Percentiles rank a stretch among this genome's conserved stretches.
Evolutionary conservation across 2,797 vertebrate species (phyloP).

Genomic region (Erethizon dorsatum): DNA sequence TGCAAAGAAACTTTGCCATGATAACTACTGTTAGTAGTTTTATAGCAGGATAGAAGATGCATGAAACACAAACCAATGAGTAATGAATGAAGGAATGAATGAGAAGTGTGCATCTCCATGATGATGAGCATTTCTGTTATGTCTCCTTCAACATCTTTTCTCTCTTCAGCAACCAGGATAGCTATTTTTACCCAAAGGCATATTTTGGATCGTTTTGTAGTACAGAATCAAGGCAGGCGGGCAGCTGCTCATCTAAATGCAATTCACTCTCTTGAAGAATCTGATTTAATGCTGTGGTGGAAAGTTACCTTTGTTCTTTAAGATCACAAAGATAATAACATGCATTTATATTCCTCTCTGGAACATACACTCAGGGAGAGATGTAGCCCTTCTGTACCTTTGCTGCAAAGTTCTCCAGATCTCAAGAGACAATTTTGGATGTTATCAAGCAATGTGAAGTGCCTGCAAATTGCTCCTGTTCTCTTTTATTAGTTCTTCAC

Average conservation of each 20-base stretch:
- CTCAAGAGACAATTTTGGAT: background rate
- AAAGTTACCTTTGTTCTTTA: constrained; percentile 62
- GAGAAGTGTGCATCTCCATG: background rate
- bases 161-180: background rate
- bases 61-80: background rate
- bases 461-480: background rate
- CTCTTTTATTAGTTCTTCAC: background rate
- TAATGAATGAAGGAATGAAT: constrained; percentile 29
- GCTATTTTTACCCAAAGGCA: background rate
- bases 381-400: background rate
- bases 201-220: background rate
- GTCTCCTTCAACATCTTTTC: background rate
- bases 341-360: background rate
- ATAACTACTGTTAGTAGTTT: background rate
- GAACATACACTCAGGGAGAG: background rate
- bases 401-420: constrained; percentile 1
- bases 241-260: background rate
- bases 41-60: background rate
- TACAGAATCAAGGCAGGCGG: background rate
- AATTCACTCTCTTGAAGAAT: background rate
- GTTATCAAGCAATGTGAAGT: background rate
- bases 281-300: background rate
- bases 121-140: background rate
- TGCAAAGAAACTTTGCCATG: background rate
- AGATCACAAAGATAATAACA: background rate